A percentile compares a stretch with the other conserved stretches of the same genome.
Conservation (phyloP, 2,888 invertebrate species). For the Gisinianus flammeolus region DNA sequence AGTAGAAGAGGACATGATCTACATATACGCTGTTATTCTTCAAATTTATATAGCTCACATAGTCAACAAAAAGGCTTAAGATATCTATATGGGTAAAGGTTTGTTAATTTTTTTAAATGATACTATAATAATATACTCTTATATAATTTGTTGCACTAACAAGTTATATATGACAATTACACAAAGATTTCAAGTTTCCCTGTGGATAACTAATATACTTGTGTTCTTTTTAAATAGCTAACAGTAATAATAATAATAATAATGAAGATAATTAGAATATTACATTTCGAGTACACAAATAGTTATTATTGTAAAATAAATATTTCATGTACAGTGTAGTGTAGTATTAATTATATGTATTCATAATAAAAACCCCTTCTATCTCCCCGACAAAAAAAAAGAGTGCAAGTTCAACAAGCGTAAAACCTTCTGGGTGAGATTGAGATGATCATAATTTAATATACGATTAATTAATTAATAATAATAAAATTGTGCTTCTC, state of each 20-base stretch:
- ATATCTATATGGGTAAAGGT: too few relatives aligned
- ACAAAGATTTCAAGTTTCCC: background rate
- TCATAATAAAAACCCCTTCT: slow-evolving; percentile 26
- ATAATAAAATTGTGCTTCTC: slow-evolving; percentile 1
- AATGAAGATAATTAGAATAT: slow-evolving; percentile 9
- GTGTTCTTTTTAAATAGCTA: background rate
- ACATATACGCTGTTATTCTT: too few relatives aligned
- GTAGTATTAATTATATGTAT: slow-evolving; percentile 1
- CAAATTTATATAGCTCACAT: too few relatives aligned
- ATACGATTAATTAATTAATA: background rate
- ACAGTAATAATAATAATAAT: slow-evolving; percentile 5
- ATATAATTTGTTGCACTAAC: too few relatives aligned
- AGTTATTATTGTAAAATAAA: background rate
- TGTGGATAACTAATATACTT: background rate
- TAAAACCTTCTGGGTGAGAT: background rate
- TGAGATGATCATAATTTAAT: slow-evolving; percentile 7
- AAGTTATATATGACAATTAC: too few relatives aligned
- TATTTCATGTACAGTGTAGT: slow-evolving; percentile 19
- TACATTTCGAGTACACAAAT: slow-evolving; percentile 10
- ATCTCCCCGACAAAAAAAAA: slow-evolving; percentile 33
- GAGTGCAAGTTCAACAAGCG: slow-evolving; percentile 18
- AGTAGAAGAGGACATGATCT: too few relatives aligned
- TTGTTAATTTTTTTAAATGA: too few relatives aligned
- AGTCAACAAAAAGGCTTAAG: too few relatives aligned
- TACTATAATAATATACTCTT: too few relatives aligned